phyloP scores from a whole-genome alignment of 2,113 vertebrate species.

The Cyanoliseus patagonus region DNA sequence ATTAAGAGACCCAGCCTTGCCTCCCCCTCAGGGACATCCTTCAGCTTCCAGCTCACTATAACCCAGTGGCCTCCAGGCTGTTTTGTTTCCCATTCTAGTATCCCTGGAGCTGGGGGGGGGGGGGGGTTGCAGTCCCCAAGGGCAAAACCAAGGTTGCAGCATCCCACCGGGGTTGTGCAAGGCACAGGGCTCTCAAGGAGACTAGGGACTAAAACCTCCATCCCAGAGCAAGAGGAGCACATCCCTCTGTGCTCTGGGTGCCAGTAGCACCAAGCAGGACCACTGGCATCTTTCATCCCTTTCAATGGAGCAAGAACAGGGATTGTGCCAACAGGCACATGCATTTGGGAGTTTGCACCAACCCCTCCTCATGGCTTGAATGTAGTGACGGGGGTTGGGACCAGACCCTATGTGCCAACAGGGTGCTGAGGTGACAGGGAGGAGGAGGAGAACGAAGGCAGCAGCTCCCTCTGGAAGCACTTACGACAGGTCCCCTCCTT shows the following conservation, averaged over 20 bases:
- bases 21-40: neutral
- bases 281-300: neutral
- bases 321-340: accelerated
- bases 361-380: accelerated
- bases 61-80: neutral
- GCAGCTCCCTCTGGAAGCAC: neutral
- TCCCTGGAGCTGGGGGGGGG: neutral
- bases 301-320: neutral
- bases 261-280: accelerated
- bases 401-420: neutral
- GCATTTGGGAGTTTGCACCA: neutral
- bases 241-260: neutral
- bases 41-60: accelerated
- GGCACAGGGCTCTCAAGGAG: neutral
- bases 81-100: neutral
- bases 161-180: accelerated
- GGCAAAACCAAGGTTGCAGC: neutral
- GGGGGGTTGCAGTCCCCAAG: accelerated
- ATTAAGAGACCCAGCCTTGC: no score
- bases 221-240: accelerated
- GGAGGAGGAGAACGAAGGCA: neutral
- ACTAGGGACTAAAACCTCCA: neutral
- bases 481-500: neutral
- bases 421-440: neutral
- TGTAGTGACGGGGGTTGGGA: neutral